These are phyloP conservation scores for Mellilla xanthometata DNA, from an alignment of 2,888 invertebrate species.

Conservation along the genomic window DNA sequence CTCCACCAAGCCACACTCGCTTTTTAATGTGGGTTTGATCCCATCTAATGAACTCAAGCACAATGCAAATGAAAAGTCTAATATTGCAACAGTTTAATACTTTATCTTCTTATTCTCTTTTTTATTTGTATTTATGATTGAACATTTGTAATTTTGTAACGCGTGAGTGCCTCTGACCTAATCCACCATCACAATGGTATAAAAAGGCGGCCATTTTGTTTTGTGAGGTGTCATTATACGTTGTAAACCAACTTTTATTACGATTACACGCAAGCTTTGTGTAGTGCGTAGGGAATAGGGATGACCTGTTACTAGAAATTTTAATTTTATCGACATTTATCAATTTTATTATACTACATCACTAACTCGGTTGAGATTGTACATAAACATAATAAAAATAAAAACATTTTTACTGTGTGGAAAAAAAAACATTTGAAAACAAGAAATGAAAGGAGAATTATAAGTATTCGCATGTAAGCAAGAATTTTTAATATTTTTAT, in stretches of 20 bases:
- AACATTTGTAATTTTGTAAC: constrained; percentile 25
- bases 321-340: no score
- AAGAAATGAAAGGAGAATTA: no score
- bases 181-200: constrained; percentile 23
- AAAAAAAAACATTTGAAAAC: no score
- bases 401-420: no score
- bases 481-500: no score
- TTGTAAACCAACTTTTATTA: constrained; percentile 44
- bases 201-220: constrained; percentile 28
- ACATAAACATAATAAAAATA: no score
- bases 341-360: no score
- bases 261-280: constrained; percentile 33
- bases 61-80: constrained; percentile 1
- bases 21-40: no score
- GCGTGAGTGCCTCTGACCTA: constrained; percentile 21
- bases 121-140: constrained; percentile 2
- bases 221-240: constrained; percentile 46
- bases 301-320: not conserved
- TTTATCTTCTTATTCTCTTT: constrained; percentile 3
- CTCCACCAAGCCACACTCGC: no score
- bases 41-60: not conserved
- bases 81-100: constrained; percentile 14
- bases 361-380: no score
- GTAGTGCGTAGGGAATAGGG: constrained; percentile 12
- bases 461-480: no score